A percentile compares a stretch with the other conserved stretches of the same genome.
phyloP scores from a whole-genome alignment of 2,888 invertebrate genomes.

The Serrognathus titanus region DNA sequence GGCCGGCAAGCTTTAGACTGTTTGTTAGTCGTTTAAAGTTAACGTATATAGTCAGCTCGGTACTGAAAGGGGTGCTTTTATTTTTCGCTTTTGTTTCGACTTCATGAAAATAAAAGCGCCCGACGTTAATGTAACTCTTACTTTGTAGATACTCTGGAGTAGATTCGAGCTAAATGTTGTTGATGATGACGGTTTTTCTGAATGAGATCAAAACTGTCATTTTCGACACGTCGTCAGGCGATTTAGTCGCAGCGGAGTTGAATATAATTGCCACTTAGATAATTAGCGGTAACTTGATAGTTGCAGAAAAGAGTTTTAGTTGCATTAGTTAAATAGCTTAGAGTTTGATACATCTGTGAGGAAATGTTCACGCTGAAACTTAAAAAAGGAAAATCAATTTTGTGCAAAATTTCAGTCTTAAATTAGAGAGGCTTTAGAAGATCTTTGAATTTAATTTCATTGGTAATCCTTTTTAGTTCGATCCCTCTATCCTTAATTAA shows the following conservation, averaged over 20 bases:
- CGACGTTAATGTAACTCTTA: neutral
- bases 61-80: constrained; percentile 14
- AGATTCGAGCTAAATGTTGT: neutral
- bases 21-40: constrained; percentile 1
- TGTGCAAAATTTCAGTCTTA: no score
- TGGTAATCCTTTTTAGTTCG: no score
- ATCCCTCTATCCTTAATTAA: no score
- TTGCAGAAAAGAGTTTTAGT: no score
- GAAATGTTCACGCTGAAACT: no score
- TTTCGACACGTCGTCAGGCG: neutral
- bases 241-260: neutral
- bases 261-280: no score
- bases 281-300: no score
- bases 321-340: no score
- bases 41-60: constrained; percentile 23
- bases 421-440: no score
- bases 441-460: no score
- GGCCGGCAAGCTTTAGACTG: neutral
- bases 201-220: neutral
- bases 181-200: neutral
- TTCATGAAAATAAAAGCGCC: neutral
- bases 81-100: constrained; percentile 5
- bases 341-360: no score
- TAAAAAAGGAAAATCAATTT: no score
- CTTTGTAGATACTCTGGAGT: neutral